Conservation (phyloP, 2,113 vertebrate genomes). For the Smithornis capensis region DNA sequence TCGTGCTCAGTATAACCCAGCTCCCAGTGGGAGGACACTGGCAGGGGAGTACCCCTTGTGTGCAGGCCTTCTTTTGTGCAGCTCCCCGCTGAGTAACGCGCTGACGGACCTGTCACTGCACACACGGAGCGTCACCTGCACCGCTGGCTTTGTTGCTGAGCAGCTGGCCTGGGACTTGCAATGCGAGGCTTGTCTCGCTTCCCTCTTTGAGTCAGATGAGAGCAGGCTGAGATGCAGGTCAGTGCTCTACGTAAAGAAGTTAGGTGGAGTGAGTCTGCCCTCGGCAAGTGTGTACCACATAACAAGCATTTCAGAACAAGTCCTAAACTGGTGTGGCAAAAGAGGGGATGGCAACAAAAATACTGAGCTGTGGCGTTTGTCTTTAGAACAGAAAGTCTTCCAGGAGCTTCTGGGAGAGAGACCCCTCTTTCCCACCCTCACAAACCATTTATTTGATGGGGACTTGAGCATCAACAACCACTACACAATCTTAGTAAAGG, state of each 20-base stretch:
- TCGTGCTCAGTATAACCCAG: not conserved
- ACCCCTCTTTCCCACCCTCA: slow-evolving; percentile 48
- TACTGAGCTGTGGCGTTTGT: not conserved
- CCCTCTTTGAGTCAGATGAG: slow-evolving; percentile 46
- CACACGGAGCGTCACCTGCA: not conserved
- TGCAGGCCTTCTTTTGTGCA: not conserved
- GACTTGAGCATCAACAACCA: slow-evolving; percentile 50
- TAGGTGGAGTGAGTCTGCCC: slow-evolving; percentile 34
- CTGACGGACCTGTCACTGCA: slow-evolving; percentile 42
- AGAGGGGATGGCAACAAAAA: not conserved
- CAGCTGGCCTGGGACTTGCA: slow-evolving; percentile 16
- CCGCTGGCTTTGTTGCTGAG: not conserved
- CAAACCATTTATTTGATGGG: slow-evolving; percentile 47
- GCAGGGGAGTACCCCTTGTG: not conserved
- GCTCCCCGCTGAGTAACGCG: not conserved
- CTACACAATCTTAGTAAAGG: slow-evolving; percentile 51
- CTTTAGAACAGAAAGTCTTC: slow-evolving; percentile 52
- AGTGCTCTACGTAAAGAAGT: slow-evolving; percentile 54
- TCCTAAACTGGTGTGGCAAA: not conserved
- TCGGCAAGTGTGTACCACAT: slow-evolving; percentile 8
- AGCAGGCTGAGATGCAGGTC: not conserved
- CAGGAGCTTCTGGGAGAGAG: slow-evolving; percentile 45
- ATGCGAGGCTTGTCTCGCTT: slow-evolving; percentile 52
- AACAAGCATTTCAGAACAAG: slow-evolving; percentile 14
- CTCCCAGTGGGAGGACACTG: not conserved